phyloP scores from a whole-genome alignment of 1,140 invertebrate species.

The Pseudomyrmex flavicornis region DNA sequence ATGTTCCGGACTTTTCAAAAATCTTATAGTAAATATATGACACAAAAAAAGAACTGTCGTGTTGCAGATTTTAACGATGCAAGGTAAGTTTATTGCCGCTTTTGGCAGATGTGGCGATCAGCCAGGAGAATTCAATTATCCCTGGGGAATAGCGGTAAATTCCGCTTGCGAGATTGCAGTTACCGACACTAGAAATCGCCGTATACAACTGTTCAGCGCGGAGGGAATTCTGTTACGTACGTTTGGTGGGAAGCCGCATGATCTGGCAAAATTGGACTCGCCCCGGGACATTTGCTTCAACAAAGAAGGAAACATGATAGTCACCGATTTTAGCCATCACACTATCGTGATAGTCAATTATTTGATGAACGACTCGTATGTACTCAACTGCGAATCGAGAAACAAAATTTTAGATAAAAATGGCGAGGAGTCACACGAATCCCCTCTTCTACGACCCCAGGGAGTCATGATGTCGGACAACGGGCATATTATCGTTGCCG shows the following conservation, averaged over 20 bases:
- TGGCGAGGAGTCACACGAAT: slow-evolving; percentile 4
- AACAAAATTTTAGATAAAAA: slow-evolving; percentile 77
- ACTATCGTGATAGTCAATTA: slow-evolving; percentile 92
- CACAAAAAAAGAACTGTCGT: not conserved
- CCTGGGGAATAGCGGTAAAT: slow-evolving; percentile 97
- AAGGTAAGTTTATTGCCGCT: slow-evolving; percentile 92
- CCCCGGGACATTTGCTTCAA: slow-evolving; percentile 96
- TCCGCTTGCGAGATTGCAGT: slow-evolving; percentile 93
- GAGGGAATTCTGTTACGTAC: slow-evolving; percentile 94
- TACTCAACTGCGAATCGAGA: slow-evolving; percentile 88
- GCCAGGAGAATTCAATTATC: slow-evolving; percentile 96
- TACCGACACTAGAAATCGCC: slow-evolving; percentile 96
- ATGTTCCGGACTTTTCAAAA: too few relatives aligned
- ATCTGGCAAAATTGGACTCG: slow-evolving; percentile 89
- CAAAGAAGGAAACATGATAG: slow-evolving; percentile 91
- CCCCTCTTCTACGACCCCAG: slow-evolving; percentile 93
- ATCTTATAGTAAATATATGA: too few relatives aligned
- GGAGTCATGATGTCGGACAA: slow-evolving; percentile 95
- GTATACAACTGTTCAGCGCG: slow-evolving; percentile 93
- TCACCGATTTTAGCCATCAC: slow-evolving; percentile 98
- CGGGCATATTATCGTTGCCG: slow-evolving; percentile 95
- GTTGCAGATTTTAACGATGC: slow-evolving; percentile 89
- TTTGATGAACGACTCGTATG: slow-evolving; percentile 88
- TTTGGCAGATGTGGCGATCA: slow-evolving; percentile 95
- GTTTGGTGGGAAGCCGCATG: slow-evolving; percentile 92